Conservation (phyloP, 2,797 vertebrate genomes). For the Synanceia verrucosa region DNA sequence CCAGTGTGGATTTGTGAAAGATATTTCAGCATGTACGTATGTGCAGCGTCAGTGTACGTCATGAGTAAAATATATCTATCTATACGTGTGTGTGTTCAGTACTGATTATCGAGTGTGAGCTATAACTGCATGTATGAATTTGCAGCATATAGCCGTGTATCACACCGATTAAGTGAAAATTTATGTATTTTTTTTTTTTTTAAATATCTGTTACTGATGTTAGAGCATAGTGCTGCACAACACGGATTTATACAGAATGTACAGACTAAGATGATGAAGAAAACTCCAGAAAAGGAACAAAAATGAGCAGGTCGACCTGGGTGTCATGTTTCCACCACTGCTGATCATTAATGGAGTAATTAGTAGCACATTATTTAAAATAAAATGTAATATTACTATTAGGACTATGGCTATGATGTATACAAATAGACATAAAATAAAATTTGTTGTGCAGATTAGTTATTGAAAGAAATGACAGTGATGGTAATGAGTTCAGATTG, state of each 20-base stretch:
- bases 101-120: conserved; percentile 21
- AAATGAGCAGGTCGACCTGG: neutral
- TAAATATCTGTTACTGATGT: neutral
- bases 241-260: no score
- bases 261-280: neutral
- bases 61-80: neutral
- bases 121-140: neutral
- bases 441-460: no score
- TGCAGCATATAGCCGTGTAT: conserved; percentile 4
- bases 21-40: neutral
- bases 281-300: neutral
- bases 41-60: neutral
- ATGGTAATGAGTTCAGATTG: no score
- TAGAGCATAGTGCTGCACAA: no score
- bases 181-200: neutral
- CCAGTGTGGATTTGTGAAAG: neutral
- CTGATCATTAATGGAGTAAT: no score
- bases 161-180: neutral
- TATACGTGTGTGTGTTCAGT: conserved; percentile 1
- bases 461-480: no score
- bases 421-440: no score
- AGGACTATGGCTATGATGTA: no score
- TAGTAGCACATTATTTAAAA: no score
- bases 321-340: neutral
- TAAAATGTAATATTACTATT: no score